Conservation (phyloP, 1,140 invertebrate genomes). For the Leptinotarsa undecemlineata region DNA sequence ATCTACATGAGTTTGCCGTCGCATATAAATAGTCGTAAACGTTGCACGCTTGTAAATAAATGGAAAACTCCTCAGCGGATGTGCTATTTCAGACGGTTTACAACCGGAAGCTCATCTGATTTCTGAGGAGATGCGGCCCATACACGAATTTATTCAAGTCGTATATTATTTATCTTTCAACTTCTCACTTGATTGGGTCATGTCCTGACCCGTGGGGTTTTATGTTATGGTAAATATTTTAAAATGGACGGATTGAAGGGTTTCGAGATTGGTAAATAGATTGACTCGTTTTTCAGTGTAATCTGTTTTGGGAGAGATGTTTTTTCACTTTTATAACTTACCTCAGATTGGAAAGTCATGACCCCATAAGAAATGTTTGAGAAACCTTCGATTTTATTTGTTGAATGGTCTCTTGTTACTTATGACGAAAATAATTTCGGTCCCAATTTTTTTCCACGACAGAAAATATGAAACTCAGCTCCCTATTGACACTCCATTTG, state of each 20-base stretch:
- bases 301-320: too few relatives aligned
- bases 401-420: too few relatives aligned
- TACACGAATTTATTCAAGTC: background rate
- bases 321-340: too few relatives aligned
- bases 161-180: background rate
- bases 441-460: too few relatives aligned
- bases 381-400: too few relatives aligned
- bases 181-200: background rate
- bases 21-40: conserved; percentile 6
- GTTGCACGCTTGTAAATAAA: conserved; percentile 3
- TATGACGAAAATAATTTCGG: too few relatives aligned
- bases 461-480: too few relatives aligned
- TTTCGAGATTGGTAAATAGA: too few relatives aligned
- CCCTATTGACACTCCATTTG: too few relatives aligned
- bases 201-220: background rate
- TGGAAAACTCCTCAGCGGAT: conserved; percentile 2
- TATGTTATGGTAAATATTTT: background rate
- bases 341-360: too few relatives aligned
- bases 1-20: conserved; percentile 7
- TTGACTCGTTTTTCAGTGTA: too few relatives aligned
- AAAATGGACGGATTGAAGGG: background rate
- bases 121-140: background rate
- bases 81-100: background rate
- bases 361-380: too few relatives aligned
- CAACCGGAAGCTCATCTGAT: background rate